Conservation (phyloP, 30 jellyfish, hydroid and myxozoan genomes). For the Chrysaora quinquecirrha region DNA sequence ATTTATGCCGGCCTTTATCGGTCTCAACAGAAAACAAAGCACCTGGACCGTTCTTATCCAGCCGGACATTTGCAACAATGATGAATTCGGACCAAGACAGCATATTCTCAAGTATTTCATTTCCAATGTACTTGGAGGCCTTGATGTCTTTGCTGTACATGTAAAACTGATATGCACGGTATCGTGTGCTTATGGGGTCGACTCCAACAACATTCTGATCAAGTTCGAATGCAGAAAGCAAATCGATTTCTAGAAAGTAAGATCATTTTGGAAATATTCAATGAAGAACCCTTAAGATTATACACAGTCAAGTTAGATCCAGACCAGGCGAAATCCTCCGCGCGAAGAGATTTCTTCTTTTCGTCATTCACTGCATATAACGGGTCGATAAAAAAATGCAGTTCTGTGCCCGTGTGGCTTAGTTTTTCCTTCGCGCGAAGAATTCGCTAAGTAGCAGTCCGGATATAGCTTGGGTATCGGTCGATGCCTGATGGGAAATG, state of each 20-base stretch:
- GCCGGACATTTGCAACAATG: constrained; percentile 78
- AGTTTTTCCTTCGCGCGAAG: too few relatives aligned
- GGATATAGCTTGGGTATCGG: too few relatives aligned
- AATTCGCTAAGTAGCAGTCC: too few relatives aligned
- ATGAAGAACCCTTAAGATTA: too few relatives aligned
- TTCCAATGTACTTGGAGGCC: constrained; percentile 59
- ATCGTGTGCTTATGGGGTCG: constrained; percentile 81
- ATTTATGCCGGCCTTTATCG: constrained; percentile 66
- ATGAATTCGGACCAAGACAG: constrained; percentile 83
- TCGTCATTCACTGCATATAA: too few relatives aligned
- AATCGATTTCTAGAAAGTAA: constrained; percentile 76
- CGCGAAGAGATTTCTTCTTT: too few relatives aligned
- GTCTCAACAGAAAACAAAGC: constrained; percentile 81
- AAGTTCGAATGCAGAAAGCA: constrained; percentile 82
- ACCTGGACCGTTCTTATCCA: constrained; percentile 88
- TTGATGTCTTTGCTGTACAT: constrained; percentile 89
- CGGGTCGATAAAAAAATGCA: too few relatives aligned
- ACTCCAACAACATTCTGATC: constrained; percentile 86
- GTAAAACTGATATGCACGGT: constrained; percentile 92
- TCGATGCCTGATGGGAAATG: too few relatives aligned
- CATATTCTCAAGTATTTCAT: constrained; percentile 76
- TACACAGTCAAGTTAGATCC: too few relatives aligned
- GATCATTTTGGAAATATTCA: too few relatives aligned
- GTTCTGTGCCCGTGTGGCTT: too few relatives aligned
- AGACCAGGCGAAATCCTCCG: too few relatives aligned